Conservation (phyloP, 2,113 vertebrate species). For the Thunnus thynnus region DNA sequence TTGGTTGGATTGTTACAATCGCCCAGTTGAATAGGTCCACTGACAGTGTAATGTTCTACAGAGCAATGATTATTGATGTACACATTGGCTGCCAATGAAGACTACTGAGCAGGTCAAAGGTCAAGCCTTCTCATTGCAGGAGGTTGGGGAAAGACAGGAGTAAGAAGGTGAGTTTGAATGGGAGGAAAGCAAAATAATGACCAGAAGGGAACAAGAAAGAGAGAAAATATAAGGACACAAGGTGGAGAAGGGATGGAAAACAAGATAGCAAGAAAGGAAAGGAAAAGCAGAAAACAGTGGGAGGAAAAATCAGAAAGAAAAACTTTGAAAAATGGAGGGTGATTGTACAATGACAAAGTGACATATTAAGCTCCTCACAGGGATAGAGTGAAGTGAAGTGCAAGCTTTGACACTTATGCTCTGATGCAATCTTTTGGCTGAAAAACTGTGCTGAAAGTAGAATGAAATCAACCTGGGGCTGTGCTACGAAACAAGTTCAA, state of each 20-base stretch:
- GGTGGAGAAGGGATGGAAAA: not conserved
- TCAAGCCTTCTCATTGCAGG: constrained; percentile 17
- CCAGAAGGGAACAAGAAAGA: not conserved
- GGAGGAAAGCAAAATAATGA: not conserved
- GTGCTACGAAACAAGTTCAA: no score
- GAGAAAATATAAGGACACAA: not conserved
- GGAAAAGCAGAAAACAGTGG: not conserved
- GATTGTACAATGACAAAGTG: not conserved
- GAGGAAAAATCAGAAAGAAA: not conserved
- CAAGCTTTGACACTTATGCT: no score
- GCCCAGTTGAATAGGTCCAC: constrained; percentile 33
- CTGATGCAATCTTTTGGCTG: no score
- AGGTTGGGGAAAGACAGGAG: not conserved
- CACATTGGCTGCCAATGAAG: not conserved
- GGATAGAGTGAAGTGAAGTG: not conserved
- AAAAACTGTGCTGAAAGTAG: no score
- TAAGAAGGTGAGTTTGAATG: not conserved
- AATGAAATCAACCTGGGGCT: not conserved
- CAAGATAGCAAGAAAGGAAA: not conserved
- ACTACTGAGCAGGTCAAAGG: constrained; percentile 37
- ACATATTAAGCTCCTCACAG: not conserved
- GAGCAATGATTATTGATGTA: constrained; percentile 37
- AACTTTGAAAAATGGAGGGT: not conserved
- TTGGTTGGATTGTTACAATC: constrained; percentile 50
- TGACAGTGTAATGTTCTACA: constrained; percentile 32